These are phyloP conservation scores for Temnopleurus reevesii DNA, from an alignment of 53 echinoderm and acorn worm genomes.

Conservation along the genomic window DNA sequence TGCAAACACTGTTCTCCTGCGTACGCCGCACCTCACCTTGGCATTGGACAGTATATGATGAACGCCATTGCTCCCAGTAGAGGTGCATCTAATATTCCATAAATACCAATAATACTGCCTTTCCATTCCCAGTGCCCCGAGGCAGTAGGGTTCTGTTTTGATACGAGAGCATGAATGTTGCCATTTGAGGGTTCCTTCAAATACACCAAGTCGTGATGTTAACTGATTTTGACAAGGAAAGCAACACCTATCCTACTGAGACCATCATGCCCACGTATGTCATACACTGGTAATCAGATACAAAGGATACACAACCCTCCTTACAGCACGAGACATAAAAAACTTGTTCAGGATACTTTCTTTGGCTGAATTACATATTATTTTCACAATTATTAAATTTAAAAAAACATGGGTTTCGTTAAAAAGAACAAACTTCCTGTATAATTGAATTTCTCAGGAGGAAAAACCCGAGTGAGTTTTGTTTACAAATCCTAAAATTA, in stretches of 20 bases:
- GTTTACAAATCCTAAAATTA: too few species aligned
- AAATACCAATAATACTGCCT: slow-evolving; percentile 42
- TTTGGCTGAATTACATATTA: too few species aligned
- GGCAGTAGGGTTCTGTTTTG: background rate
- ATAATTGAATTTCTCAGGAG: too few species aligned
- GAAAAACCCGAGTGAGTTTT: too few species aligned
- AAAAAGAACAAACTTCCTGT: too few species aligned
- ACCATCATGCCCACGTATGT: background rate
- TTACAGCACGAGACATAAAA: too few species aligned
- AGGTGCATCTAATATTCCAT: slow-evolving; percentile 44
- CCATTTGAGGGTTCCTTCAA: background rate
- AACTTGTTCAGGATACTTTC: background rate
- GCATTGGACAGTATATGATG: background rate
- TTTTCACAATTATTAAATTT: too few species aligned
- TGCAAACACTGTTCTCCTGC: slow-evolving; percentile 39
- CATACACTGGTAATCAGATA: background rate
- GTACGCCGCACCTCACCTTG: background rate
- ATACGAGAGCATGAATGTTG: slow-evolving; percentile 12
- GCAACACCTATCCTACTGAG: background rate
- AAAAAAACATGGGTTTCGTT: too few species aligned
- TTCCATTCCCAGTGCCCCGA: background rate
- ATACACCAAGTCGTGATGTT: background rate
- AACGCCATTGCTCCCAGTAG: background rate
- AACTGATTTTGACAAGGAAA: background rate
- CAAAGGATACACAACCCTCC: background rate